These are phyloP conservation scores for Drosophila nr. perissopoda DNA, from an alignment of 2,888 invertebrate species.

Conservation along the genomic window DNA sequence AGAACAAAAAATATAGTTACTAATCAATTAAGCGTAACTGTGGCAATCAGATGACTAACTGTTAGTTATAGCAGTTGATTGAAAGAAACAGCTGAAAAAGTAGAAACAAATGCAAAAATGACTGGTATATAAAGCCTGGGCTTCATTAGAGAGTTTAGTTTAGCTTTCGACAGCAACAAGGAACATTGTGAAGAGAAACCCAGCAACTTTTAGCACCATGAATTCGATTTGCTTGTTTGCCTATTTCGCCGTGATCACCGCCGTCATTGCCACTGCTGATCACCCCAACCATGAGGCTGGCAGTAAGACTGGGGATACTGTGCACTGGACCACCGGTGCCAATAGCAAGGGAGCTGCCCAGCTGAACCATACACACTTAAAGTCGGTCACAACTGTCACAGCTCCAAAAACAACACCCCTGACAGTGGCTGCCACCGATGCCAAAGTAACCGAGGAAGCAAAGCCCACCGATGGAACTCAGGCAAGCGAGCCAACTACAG, in stretches of 20 bases:
- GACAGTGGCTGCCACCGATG: background rate
- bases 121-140: conserved; percentile 18
- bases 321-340: conserved; percentile 42
- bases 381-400: background rate
- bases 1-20: background rate
- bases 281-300: conserved; percentile 21
- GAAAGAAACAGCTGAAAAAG: conserved; percentile 33
- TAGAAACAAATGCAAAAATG: accelerated
- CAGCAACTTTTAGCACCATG: conserved; percentile 25
- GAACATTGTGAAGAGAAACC: background rate
- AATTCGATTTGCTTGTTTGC: conserved; percentile 22
- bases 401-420: background rate
- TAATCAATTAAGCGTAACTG: background rate
- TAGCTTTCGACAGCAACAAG: conserved; percentile 9
- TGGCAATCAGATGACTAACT: background rate
- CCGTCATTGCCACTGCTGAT: conserved; percentile 12
- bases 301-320: conserved; percentile 31
- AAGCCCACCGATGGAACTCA: background rate
- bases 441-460: background rate
- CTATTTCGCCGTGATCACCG: conserved; percentile 8
- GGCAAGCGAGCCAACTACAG: background rate
- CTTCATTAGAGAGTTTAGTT: conserved; percentile 12
- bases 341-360: conserved; percentile 42
- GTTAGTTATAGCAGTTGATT: background rate
- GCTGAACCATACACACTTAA: conserved; percentile 22